Evolutionary conservation across 2,888 invertebrate genomes (phyloP).

Genomic region (Chloromyia formosa): DNA sequence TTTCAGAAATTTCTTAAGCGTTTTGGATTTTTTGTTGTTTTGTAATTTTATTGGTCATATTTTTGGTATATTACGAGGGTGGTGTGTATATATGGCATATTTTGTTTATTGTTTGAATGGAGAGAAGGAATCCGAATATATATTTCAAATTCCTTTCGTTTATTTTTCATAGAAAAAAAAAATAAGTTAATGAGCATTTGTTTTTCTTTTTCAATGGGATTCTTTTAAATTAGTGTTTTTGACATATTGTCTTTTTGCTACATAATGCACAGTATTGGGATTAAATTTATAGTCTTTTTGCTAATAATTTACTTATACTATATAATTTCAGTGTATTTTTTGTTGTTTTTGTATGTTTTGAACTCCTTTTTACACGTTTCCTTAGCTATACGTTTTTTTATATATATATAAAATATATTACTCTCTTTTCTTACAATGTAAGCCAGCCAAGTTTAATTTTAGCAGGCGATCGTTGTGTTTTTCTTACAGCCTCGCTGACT

Average conservation of each 20-base stretch:
- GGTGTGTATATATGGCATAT: not conserved
- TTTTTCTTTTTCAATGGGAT: not conserved
- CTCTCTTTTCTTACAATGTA: not conserved
- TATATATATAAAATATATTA: not conserved
- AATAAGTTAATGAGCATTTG: slow-evolving; percentile 2
- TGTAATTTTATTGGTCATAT: slow-evolving; percentile 9
- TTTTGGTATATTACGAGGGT: not conserved
- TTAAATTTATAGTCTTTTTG: slow-evolving; percentile 36
- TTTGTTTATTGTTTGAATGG: not conserved
- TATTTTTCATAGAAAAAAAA: no score
- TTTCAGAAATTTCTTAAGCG: slow-evolving; percentile 1
- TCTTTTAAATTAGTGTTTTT: not conserved
- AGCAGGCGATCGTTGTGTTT: not conserved
- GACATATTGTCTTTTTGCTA: slow-evolving; percentile 44
- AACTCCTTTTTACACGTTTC: slow-evolving; percentile 24
- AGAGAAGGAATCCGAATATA: not conserved
- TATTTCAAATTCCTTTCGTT: not conserved
- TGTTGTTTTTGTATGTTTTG: slow-evolving; percentile 10
- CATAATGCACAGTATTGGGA: slow-evolving; percentile 45
- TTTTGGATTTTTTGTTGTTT: slow-evolving; percentile 18
- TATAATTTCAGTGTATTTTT: slow-evolving; percentile 11
- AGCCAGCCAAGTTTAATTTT: not conserved
- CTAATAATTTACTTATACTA: slow-evolving; percentile 43
- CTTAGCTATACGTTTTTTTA: slow-evolving; percentile 30
- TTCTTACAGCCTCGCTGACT: not conserved